Percentiles rank a stretch among this genome's conserved stretches.
These are phyloP conservation scores for Reticulitermes speratus DNA, from an alignment of 1,140 invertebrate genomes.

Conservation along the genomic window DNA sequence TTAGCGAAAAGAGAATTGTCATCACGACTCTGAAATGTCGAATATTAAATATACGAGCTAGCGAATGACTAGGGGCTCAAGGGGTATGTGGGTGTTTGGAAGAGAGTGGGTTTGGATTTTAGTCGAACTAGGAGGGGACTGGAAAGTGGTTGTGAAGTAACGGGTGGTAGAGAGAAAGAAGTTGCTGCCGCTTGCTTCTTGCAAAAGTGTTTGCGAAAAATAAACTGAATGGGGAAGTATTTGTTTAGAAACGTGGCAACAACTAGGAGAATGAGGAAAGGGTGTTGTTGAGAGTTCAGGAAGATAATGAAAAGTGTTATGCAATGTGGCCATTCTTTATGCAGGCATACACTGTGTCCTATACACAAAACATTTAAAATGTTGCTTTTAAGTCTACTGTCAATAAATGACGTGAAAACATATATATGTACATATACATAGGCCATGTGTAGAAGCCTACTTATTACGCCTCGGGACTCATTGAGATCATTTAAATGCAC, in stretches of 20 bases:
- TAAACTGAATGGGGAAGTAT: neutral
- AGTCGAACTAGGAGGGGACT: neutral
- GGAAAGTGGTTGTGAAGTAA: constrained; percentile 4
- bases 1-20: constrained; percentile 21
- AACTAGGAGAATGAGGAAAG: neutral
- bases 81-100: neutral
- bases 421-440: no score
- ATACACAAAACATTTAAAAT: no score
- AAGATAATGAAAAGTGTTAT: neutral
- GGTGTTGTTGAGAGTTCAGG: neutral
- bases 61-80: neutral
- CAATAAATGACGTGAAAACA: no score
- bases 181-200: neutral
- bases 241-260: neutral
- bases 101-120: neutral
- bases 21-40: constrained; percentile 18
- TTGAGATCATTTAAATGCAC: no score
- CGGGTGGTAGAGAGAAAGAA: constrained; percentile 17
- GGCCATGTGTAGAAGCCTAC: no score
- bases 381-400: no score
- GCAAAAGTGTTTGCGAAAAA: constrained; percentile 18
- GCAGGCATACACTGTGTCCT: no score
- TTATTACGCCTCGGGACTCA: no score
- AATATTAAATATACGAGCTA: constrained; percentile 26
- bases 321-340: neutral